Conservation (phyloP, 1,140 invertebrate species). For the Uloborus diversus region DNA sequence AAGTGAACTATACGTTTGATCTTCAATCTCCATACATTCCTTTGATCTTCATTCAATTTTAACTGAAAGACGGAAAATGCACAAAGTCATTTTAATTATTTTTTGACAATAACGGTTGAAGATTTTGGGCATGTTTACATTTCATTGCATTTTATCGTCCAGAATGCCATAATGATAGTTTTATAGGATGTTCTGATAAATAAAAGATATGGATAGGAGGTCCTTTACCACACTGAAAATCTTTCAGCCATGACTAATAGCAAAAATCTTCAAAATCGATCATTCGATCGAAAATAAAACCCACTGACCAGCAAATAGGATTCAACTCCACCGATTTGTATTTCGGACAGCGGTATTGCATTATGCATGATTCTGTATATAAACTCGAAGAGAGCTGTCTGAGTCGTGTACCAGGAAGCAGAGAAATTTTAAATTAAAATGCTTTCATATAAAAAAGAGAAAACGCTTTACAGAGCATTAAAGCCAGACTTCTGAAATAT, state of each 20-base stretch:
- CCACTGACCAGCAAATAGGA: conserved; percentile 38
- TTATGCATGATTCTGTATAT: conserved; percentile 45
- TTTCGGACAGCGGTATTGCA: conserved; percentile 33
- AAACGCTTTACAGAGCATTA: not conserved
- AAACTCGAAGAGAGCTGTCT: conserved; percentile 2
- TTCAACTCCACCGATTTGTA: conserved; percentile 43
- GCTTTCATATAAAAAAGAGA: conserved; percentile 43
- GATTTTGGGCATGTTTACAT: too few species aligned
- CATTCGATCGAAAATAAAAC: conserved; percentile 41
- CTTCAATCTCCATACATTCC: too few species aligned
- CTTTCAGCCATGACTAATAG: conserved; percentile 32
- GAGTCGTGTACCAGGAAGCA: conserved; percentile 21
- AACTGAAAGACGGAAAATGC: too few species aligned
- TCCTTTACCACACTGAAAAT: conserved; percentile 29
- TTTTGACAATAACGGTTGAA: too few species aligned
- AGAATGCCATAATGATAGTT: conserved; percentile 36
- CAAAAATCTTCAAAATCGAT: conserved; percentile 43
- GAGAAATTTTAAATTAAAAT: conserved; percentile 54
- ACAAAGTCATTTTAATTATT: too few species aligned
- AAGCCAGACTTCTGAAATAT: too few species aligned
- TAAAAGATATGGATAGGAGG: conserved; percentile 38
- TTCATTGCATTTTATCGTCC: conserved; percentile 39
- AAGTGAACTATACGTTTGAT: too few species aligned
- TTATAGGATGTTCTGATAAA: conserved; percentile 39
- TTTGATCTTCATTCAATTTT: too few species aligned